phyloP scores from a whole-genome alignment of 2,888 invertebrate genomes.

The Nephrotoma guestfalica region DNA sequence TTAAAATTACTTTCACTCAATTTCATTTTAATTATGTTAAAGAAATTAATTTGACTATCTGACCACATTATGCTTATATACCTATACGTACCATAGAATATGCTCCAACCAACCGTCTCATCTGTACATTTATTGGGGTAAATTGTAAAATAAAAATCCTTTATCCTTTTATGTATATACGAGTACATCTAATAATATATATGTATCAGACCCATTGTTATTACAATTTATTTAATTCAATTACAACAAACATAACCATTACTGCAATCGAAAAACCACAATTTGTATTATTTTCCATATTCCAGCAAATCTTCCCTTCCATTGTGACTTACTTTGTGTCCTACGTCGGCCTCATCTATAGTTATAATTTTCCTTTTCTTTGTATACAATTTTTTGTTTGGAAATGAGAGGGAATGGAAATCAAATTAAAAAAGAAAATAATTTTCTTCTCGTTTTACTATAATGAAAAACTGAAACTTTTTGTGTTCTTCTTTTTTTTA shows the following conservation, averaged over 20 bases:
- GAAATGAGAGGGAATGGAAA: neutral
- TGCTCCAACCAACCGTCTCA: neutral
- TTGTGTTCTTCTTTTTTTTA: neutral
- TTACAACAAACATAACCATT: neutral
- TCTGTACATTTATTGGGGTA: neutral
- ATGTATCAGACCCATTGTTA: neutral
- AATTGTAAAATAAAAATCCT: neutral
- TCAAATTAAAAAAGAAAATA: neutral
- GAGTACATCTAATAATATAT: too few species aligned
- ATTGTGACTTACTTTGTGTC: neutral
- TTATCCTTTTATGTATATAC: neutral
- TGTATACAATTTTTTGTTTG: neutral
- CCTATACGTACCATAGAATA: too few species aligned
- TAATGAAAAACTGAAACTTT: neutral
- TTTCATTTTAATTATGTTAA: neutral
- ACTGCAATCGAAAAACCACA: neutral
- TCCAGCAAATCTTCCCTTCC: neutral
- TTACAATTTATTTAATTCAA: neutral
- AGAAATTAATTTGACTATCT: neutral
- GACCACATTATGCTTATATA: neutral
- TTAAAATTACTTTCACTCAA: neutral
- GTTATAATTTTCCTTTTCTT: neutral
- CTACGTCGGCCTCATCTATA: neutral
- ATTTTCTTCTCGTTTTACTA: neutral
- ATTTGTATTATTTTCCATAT: neutral